phyloP scores from a whole-genome alignment of 2,888 invertebrate genomes.

The Desoria tigrina region DNA sequence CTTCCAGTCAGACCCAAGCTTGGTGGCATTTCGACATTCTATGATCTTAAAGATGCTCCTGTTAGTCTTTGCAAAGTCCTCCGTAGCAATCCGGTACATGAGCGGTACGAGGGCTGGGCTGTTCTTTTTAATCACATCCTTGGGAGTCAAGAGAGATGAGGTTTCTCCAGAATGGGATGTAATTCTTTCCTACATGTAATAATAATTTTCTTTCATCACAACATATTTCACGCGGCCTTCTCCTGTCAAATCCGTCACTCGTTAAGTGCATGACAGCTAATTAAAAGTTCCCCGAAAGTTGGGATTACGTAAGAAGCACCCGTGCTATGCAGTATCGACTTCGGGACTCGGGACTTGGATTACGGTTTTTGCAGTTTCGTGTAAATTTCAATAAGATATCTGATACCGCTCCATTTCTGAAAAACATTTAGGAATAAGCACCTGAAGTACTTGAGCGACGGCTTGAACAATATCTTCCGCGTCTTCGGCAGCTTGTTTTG shows the following conservation, averaged over 20 bases:
- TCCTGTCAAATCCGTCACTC: no score
- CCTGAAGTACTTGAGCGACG: constrained; percentile 12
- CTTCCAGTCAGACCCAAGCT: constrained; percentile 47
- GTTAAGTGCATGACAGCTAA: constrained; percentile 3
- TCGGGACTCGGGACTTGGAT: no score
- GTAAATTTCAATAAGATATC: no score
- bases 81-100: constrained; percentile 46
- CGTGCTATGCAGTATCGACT: no score
- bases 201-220: background rate
- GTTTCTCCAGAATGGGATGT: constrained; percentile 33
- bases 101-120: constrained; percentile 35
- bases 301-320: no score
- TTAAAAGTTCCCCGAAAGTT: constrained; percentile 5
- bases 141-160: constrained; percentile 32
- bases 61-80: constrained; percentile 37
- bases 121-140: constrained; percentile 33
- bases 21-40: constrained; percentile 45
- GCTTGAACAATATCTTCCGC: constrained; percentile 16
- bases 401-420: no score
- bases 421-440: no score
- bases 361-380: no score
- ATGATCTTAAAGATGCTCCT: constrained; percentile 44
- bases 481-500: constrained; percentile 8
- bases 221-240: no score
- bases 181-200: constrained; percentile 35